Evolutionary conservation across 2,113 vertebrate species (phyloP).

Genomic region (Galbula dea): DNA sequence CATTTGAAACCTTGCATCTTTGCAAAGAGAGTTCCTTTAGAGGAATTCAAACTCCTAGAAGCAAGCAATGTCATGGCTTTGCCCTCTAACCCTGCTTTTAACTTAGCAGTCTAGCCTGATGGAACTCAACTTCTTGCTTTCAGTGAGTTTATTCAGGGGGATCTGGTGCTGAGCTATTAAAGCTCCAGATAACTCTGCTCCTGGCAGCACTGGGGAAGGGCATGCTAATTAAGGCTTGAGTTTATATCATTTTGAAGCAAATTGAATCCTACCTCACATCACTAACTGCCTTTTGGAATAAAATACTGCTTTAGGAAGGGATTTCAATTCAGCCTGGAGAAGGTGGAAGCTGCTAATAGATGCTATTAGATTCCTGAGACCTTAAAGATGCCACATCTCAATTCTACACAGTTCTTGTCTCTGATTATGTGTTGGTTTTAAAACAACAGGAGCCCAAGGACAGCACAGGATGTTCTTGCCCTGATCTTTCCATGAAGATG

Average conservation of each 20-base stretch:
- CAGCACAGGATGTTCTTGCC: neutral
- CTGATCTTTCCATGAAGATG: neutral
- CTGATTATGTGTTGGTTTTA: neutral
- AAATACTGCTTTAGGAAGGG: neutral
- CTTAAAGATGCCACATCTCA: neutral
- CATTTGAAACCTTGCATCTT: neutral
- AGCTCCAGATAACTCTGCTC: neutral
- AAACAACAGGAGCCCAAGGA: neutral
- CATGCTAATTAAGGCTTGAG: neutral
- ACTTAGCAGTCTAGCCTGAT: neutral
- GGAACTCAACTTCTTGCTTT: neutral
- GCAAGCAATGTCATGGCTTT: neutral
- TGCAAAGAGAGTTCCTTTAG: neutral
- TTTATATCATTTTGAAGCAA: neutral
- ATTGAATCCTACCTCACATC: neutral
- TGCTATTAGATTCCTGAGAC: neutral
- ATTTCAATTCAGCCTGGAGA: neutral
- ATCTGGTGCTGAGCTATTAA: neutral
- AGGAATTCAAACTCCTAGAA: neutral
- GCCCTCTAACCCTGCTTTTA: neutral
- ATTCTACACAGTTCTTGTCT: neutral
- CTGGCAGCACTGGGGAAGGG: neutral
- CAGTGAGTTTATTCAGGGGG: neutral
- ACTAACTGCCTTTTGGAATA: neutral
- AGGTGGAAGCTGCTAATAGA: neutral